Evolutionary conservation across 2,113 vertebrate species (phyloP).

Genomic region (Orcinus orca): DNA sequence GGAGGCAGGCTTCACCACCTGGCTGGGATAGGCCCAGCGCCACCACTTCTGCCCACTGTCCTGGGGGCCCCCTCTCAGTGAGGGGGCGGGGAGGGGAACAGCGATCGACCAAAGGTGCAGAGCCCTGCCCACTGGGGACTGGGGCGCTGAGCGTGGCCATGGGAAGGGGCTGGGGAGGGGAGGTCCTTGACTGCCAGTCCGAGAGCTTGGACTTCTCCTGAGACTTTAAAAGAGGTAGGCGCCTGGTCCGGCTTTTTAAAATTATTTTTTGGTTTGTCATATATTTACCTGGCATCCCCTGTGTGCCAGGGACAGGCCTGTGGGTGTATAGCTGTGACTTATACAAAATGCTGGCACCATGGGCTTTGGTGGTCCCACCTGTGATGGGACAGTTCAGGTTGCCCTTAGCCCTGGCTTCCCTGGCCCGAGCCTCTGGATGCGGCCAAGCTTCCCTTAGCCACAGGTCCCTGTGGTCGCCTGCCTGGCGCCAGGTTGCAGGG

Average conservation of each 20-base stretch:
- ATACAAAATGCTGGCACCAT: background rate
- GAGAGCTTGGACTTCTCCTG: background rate
- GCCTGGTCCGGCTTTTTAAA: background rate
- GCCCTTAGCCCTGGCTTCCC: background rate
- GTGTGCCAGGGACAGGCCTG: background rate
- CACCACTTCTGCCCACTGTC: background rate
- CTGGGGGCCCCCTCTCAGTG: background rate
- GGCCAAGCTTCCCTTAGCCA: background rate
- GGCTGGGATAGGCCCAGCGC: background rate
- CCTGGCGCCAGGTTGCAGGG: background rate
- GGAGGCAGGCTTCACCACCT: background rate
- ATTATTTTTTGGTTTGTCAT: background rate
- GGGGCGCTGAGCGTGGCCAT: background rate
- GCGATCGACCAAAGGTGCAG: fast-evolving
- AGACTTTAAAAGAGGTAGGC: background rate
- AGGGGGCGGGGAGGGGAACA: background rate
- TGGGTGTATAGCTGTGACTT: background rate
- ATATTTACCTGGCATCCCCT: background rate
- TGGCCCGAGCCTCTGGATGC: background rate
- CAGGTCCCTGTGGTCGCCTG: background rate
- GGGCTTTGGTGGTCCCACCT: background rate
- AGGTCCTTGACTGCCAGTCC: background rate
- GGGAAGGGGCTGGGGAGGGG: background rate
- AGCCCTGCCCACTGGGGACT: background rate
- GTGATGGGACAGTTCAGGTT: background rate